Base-by-base conservation (phyloP, 1,140 invertebrate species). In the Camponotus floridanus region DNA sequence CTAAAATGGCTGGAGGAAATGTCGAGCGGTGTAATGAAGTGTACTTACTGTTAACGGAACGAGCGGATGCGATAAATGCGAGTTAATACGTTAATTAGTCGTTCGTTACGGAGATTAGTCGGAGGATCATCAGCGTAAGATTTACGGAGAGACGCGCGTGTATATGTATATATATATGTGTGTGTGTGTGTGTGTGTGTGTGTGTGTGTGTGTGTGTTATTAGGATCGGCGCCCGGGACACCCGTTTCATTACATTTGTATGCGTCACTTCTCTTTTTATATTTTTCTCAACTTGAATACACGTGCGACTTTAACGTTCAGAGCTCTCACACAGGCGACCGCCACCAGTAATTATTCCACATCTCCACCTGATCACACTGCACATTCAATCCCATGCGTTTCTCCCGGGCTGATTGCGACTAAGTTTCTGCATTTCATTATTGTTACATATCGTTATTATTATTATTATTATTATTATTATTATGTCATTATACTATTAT, bases 11-110 rank as follows among this genome's bases (percentile, higher is more conserved):
- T 31, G 68, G 55, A 83, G 68, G 57, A 83, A 51, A 83, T 39
- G 31, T 83, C 79, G 79, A 83, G 79, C 31, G 39, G n/a, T 26
- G 36, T 74, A 57, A 83, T 73, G 39, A 83, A 83, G 68, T 59
- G 26, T 73, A 81, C 68, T 76, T 76, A 86, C 36, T 80, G 33
- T 73, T 79, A 79, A 85, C 42, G 39, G 70, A 76, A 76, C 39
- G 68, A 76, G 45, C 68, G 67, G 59, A 55, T 76, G 67, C 62
- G 33, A 73, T 70, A 45, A 83, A 33, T 85, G 65, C 78, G 59
- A n/a, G 48, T 84, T 84, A 76, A 65, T 76, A 70, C 59, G 45
- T 84, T 84, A 76, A 76, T 84, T 83, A 76, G 74, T 79, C 36
- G 64, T 57, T 67, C 33, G 21, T 85, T 65, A 81, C 36, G 57